Base-by-base conservation (phyloP, 2,888 invertebrate genomes). In the Lochmaea crataegi region DNA sequence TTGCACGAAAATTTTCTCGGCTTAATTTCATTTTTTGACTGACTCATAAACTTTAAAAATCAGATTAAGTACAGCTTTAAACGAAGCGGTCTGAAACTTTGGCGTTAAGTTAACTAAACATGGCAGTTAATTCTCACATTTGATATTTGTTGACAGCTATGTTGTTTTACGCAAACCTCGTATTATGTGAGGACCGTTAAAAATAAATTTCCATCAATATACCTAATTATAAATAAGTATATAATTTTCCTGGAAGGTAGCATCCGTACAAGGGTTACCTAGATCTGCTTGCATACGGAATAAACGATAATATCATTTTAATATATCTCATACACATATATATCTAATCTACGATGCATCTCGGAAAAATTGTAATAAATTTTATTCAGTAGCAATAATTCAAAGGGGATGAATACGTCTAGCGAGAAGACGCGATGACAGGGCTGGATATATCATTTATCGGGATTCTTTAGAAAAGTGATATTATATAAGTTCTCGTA, bases 361-460 rank as follows among this genome's bases (percentile, higher is more conserved):
- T 82, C 81, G 80, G 84, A 84, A 84, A 85, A 84, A 84, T 83
- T 82, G 82, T 83, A 82, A 83, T 83, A 84, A 83, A 84, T 83
- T 83, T 83, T 81, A 83, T 83, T 82, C 82, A 83, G 81, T 84
- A 83, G 85, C 82, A 85, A 86, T 86, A 86, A 85, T 85, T 86
- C 85, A 85, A 84, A 84, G 82, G 83, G 84, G 84, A 85, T 85
- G 85, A 85, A 86, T 85, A 83, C 83, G 83, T 83, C 83, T 82
- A 83, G 80, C 79, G 53, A 65, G 81, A 80, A 81, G 82, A 81
- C 76, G 81, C 82, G 84, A 83, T 84, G 85, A 85, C 85, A 85
- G 82, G 82, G 80, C 81, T 79, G 83, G 83, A 86, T 86, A 85
- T 85, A 85, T 85, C 86, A 86, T 85, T 85, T 85, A 85, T 85